A percentile compares a stretch with the other conserved stretches of the same genome.
These are phyloP conservation scores for Atta texana DNA, from an alignment of 1,140 invertebrate genomes.

Conservation along the genomic window DNA sequence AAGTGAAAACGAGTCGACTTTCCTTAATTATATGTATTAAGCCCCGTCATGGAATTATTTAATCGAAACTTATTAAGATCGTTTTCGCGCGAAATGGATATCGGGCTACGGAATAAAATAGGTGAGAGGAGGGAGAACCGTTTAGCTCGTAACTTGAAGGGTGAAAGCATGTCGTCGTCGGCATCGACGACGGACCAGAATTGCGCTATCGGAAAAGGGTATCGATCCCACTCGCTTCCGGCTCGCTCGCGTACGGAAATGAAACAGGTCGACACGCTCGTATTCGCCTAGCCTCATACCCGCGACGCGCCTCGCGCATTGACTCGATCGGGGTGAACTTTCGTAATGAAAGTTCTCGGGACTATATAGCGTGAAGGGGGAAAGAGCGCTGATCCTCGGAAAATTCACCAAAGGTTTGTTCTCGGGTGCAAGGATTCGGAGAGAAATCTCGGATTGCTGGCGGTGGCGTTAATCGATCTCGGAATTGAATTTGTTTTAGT, in stretches of 20 bases:
- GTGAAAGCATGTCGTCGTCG: slow-evolving; percentile 32
- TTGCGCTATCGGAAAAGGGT: slow-evolving; percentile 68
- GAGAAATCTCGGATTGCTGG: slow-evolving; percentile 40
- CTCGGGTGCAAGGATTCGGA: slow-evolving; percentile 40
- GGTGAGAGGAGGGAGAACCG: slow-evolving; percentile 17
- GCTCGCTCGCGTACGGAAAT: slow-evolving; percentile 74
- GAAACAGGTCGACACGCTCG: slow-evolving; percentile 65
- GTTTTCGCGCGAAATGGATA: neutral
- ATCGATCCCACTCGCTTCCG: slow-evolving; percentile 69
- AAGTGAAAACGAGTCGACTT: slow-evolving; percentile 5
- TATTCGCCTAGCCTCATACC: slow-evolving; percentile 22
- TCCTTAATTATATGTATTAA: slow-evolving; percentile 9
- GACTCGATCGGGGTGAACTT: slow-evolving; percentile 67
- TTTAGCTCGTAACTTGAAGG: slow-evolving; percentile 56
- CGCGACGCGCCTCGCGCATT: slow-evolving; percentile 41
- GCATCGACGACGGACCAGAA: slow-evolving; percentile 49
- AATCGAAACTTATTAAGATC: slow-evolving; percentile 35
- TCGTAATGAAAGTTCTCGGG: slow-evolving; percentile 73
- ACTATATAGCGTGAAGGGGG: neutral
- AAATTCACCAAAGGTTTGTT: slow-evolving; percentile 55
- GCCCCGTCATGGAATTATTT: slow-evolving; percentile 15
- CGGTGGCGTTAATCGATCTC: slow-evolving; percentile 50
- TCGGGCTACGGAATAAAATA: slow-evolving; percentile 4
- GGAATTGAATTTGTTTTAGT: slow-evolving; percentile 52
- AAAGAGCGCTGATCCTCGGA: slow-evolving; percentile 22